Percentiles rank a stretch among this genome's conserved stretches.
These are phyloP conservation scores for Percopsis omiscomaycus DNA, from an alignment of 2,797 vertebrate genomes.

Conservation along the genomic window DNA sequence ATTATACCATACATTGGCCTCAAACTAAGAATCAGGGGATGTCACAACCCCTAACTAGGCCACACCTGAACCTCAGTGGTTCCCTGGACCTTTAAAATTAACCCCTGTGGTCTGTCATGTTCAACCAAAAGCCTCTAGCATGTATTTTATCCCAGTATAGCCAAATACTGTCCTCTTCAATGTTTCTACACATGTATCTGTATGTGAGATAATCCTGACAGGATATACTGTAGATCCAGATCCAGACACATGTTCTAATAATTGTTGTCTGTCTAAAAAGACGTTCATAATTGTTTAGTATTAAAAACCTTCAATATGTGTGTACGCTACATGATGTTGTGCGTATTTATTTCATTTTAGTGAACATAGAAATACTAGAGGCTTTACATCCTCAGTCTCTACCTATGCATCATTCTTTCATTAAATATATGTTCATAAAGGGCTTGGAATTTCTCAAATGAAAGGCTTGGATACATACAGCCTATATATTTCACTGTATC, in stretches of 20 bases:
- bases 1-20: slow-evolving; percentile 6
- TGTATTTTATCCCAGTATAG: slow-evolving; percentile 17
- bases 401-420: too few species aligned
- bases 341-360: slow-evolving; percentile 12
- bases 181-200: slow-evolving; percentile 11
- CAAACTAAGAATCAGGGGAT: slow-evolving; percentile 9
- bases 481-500: too few species aligned
- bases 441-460: too few species aligned
- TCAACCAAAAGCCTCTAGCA: slow-evolving; percentile 29
- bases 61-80: slow-evolving; percentile 22
- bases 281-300: background rate
- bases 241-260: too few species aligned
- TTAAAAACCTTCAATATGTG: background rate
- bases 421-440: too few species aligned
- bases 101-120: slow-evolving; percentile 33
- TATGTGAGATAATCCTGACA: background rate
- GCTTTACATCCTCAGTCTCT: background rate
- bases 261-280: background rate
- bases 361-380: slow-evolving; percentile 1
- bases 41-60: slow-evolving; percentile 31
- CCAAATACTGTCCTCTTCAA: slow-evolving; percentile 13
- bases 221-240: background rate
- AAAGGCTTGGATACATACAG: too few species aligned
- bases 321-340: slow-evolving; percentile 4
- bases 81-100: slow-evolving; percentile 34